Evolutionary conservation across 2,797 vertebrate genomes (phyloP).

Genomic region (Micrastur ruficollis): DNA sequence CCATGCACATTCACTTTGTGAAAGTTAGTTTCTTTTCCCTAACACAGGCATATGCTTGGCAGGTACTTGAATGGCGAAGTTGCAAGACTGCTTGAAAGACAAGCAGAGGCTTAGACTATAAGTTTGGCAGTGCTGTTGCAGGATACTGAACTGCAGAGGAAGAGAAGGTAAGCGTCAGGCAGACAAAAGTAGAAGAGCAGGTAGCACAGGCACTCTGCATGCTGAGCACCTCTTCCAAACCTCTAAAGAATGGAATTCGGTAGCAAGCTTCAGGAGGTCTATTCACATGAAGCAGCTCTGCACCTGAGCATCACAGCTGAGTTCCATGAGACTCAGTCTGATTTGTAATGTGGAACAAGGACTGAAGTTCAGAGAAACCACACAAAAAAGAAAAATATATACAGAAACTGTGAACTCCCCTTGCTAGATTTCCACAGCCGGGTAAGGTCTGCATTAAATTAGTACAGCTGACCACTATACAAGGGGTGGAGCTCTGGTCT

Average conservation of each 20-base stretch:
- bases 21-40: neutral
- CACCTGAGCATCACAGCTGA: neutral
- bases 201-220: neutral
- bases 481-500: neutral
- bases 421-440: neutral
- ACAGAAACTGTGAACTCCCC: neutral
- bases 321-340: neutral
- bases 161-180: neutral
- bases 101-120: neutral
- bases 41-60: neutral
- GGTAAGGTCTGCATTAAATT: neutral
- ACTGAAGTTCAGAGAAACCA: neutral
- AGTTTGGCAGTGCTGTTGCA: neutral
- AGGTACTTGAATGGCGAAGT: neutral
- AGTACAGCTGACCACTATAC: neutral
- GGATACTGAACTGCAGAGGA: neutral
- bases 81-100: neutral
- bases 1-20: neutral
- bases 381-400: neutral
- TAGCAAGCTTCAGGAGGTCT: neutral
- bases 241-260: neutral
- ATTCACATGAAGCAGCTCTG: neutral
- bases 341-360: neutral
- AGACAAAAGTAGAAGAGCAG: neutral
- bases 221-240: neutral